phyloP scores from a whole-genome alignment of 2,888 invertebrate genomes.

The Corbicula japonica region DNA sequence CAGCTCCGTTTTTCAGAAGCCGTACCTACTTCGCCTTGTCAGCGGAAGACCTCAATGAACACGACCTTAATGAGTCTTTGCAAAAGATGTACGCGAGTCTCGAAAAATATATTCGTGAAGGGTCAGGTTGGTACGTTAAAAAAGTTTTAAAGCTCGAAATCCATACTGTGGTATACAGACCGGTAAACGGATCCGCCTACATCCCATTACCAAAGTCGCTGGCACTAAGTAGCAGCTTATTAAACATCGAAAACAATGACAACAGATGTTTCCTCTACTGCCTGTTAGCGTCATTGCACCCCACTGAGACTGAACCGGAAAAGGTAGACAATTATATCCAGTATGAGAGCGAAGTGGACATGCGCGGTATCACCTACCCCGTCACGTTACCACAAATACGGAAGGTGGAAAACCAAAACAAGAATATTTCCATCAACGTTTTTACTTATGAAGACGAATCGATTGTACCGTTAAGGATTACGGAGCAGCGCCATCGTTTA shows the following conservation, averaged over 20 bases:
- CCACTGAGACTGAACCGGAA: conserved; percentile 14
- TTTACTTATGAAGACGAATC: conserved; percentile 45
- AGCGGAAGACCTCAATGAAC: conserved; percentile 7
- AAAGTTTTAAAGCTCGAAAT: conserved; percentile 52
- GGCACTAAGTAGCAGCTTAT: neutral
- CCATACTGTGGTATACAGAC: conserved; percentile 42
- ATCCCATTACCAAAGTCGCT: conserved; percentile 32
- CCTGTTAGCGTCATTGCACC: conserved; percentile 39
- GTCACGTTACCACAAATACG: conserved; percentile 29
- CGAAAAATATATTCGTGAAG: conserved; percentile 44
- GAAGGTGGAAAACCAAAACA: conserved; percentile 33
- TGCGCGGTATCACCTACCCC: conserved; percentile 40
- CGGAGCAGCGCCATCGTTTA: conserved; percentile 6
- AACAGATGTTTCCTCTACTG: conserved; percentile 49
- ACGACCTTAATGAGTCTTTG: conserved; percentile 44
- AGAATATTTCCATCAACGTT: conserved; percentile 40
- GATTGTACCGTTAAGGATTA: no score
- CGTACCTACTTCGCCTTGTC: conserved; percentile 22
- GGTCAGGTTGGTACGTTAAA: conserved; percentile 53
- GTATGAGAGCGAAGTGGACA: conserved; percentile 29
- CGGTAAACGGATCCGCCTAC: conserved; percentile 41
- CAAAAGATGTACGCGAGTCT: conserved; percentile 52
- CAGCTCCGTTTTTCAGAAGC: conserved; percentile 38
- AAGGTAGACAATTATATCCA: conserved; percentile 16
- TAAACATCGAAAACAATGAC: conserved; percentile 45